Base-by-base conservation (phyloP, 2,113 vertebrate genomes). In the Bufo bufo region DNA sequence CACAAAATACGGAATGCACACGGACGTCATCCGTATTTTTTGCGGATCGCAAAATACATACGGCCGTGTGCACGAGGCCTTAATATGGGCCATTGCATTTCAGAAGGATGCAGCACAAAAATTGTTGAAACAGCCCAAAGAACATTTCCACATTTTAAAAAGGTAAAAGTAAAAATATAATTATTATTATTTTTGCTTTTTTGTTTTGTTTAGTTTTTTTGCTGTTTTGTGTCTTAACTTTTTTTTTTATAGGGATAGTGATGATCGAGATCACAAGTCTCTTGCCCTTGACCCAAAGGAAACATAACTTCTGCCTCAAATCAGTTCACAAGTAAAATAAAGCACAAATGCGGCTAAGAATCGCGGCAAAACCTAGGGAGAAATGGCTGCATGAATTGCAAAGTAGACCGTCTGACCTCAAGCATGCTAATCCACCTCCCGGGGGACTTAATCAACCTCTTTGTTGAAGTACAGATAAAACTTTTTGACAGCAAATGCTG, bases 381-480 rank as follows among this genome's bases (percentile, higher is more conserved):
- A 90, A 94, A 89, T 89, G 93, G 91, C 92, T 90, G 91, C 89
- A 94, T 95, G 93, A 96, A 95, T 94, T 94, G 90, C 93, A 94
- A 94, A 95, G 92, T 85, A 93, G 91, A 92, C 80, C 85, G 92
- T 90, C 91, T 85, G 94, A 90, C 87, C 93, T 94, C 91, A 92
- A 93, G 95, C 90, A 95, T 95, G 93, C 91, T 93, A 95, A 95
- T 95, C 94, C 85, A 78, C 90, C 91, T 93, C 94, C 93, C 92
- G 71, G 87, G 93, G 93, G 93, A 94, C 91, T 93, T 95, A 94
- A 94, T 95, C 94, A 95, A 93, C 92, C 91, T 92, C 94, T 95
- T 94, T 94, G 93, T 94, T 94, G 92, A 94, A 93, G 94, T 93
- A 94, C 94, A 94, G 93, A 95, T 94, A 94, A 95, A 95, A 95